Evolutionary conservation across 2,113 vertebrate genomes (phyloP).

Genomic region (Gallinago paraguaiae): DNA sequence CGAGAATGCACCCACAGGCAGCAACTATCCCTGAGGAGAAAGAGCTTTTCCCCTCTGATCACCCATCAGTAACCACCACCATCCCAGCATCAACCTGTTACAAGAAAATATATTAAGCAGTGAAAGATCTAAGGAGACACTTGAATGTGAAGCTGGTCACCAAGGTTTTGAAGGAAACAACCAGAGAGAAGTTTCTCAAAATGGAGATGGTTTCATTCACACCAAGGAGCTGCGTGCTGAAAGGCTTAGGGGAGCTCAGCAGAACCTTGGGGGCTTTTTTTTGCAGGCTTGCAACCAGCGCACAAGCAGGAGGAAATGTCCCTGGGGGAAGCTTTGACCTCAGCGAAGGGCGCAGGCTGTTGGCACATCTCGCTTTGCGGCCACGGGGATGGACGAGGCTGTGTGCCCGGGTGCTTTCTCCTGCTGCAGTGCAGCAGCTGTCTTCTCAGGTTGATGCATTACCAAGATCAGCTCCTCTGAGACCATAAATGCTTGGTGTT

Average conservation of each 20-base stretch:
- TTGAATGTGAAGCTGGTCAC: background rate
- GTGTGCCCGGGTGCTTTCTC: background rate
- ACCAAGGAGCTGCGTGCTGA: background rate
- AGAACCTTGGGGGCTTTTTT: background rate
- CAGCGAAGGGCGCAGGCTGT: rapidly evolving
- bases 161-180: background rate
- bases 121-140: background rate
- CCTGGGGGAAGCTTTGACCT: background rate
- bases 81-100: background rate
- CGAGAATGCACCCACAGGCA: background rate
- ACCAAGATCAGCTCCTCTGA: background rate
- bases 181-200: background rate
- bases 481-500: background rate
- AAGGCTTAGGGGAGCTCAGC: background rate
- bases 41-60: rapidly evolving
- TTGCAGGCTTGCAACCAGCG: background rate
- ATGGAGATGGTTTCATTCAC: background rate
- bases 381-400: background rate
- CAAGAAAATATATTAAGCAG: background rate
- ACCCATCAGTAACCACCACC: background rate
- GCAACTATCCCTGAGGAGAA: rapidly evolving
- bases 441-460: background rate
- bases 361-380: rapidly evolving
- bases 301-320: background rate
- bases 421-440: background rate